Conservation (phyloP, 2,113 vertebrate species). For the Myiopsitta monachus region DNA sequence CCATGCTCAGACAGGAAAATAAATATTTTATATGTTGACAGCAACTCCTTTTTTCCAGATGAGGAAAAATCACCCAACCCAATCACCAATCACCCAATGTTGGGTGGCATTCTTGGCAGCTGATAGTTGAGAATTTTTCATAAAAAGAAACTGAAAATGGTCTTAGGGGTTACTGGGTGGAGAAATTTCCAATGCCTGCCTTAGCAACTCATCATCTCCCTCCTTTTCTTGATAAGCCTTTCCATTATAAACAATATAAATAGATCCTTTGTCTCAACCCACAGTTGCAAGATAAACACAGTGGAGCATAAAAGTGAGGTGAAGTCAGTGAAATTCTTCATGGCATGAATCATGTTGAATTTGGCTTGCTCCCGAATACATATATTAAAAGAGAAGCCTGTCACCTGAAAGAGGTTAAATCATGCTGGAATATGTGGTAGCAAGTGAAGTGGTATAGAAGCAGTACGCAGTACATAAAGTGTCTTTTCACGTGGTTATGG, state of each 20-base stretch:
- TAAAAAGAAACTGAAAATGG: background rate
- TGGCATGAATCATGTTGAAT: background rate
- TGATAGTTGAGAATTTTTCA: background rate
- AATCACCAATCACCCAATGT: background rate
- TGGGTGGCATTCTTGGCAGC: background rate
- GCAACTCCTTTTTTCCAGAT: background rate
- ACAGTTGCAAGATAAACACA: background rate
- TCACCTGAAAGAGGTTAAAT: background rate
- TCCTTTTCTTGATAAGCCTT: background rate
- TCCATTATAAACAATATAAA: background rate
- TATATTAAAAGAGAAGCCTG: background rate
- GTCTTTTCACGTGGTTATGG: background rate
- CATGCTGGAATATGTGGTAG: background rate
- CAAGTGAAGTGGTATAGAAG: background rate
- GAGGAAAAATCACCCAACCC: background rate
- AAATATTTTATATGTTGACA: background rate
- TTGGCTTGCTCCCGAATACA: background rate
- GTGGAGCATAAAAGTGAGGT: background rate
- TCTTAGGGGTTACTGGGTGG: background rate
- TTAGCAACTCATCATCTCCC: background rate
- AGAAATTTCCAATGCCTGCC: background rate
- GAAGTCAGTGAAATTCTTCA: conserved; percentile 21
- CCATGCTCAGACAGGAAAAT: background rate
- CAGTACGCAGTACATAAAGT: background rate
- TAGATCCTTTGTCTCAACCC: background rate